These are phyloP conservation scores for Genyomyrus donnyi DNA, from an alignment of 2,113 vertebrate species.

Conservation along the genomic window DNA sequence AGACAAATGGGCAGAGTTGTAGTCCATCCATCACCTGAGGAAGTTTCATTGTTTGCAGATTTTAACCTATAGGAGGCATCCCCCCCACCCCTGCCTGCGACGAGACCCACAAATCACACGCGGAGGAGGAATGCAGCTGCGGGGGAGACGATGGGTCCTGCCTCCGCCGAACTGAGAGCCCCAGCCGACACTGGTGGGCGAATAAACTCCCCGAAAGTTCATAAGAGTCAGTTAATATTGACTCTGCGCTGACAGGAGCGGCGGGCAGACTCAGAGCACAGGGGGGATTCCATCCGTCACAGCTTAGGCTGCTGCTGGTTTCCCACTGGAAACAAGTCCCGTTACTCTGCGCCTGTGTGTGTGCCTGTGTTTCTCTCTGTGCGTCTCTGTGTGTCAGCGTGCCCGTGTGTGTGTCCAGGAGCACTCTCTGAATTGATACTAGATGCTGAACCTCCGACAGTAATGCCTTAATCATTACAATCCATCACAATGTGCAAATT, in stretches of 20 bases:
- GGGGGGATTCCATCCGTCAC: background rate
- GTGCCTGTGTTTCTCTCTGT: background rate
- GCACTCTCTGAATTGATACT: background rate
- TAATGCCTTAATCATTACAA: background rate
- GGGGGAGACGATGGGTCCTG: conserved; percentile 42
- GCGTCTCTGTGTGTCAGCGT: background rate
- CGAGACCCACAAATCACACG: conserved; percentile 61
- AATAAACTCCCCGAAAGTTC: background rate
- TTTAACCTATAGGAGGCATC: conserved; percentile 61
- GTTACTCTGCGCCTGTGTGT: background rate
- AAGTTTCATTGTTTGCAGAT: conserved; percentile 63
- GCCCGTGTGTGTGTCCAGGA: background rate
- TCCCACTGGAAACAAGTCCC: background rate
- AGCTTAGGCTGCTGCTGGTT: background rate
- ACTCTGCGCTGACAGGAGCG: background rate
- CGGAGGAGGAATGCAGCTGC: conserved; percentile 24
- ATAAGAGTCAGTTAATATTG: conserved; percentile 5
- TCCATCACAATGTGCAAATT: background rate
- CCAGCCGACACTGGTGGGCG: background rate
- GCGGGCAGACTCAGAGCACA: background rate
- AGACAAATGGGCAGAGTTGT: conserved; percentile 64
- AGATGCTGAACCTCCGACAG: background rate
- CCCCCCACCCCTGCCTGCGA: conserved; percentile 43
- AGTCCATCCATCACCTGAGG: conserved; percentile 61
- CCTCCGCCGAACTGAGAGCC: conserved; percentile 9